phyloP scores from a whole-genome alignment of 2,888 invertebrate species.

The Orthonychiurus folsomi region DNA sequence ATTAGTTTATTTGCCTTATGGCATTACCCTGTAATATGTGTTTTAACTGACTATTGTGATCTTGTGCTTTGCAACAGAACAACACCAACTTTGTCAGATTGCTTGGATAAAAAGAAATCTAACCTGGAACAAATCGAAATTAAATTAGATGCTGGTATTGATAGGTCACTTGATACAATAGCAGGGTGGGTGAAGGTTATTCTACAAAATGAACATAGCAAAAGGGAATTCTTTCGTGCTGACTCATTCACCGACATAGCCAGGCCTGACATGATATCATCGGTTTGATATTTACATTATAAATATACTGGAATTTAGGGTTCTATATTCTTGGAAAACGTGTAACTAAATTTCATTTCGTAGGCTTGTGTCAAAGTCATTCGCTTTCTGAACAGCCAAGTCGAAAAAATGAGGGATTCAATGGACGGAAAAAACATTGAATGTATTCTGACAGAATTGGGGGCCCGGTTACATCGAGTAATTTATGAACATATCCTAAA shows the following conservation, averaged over 20 bases:
- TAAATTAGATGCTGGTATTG: constrained; percentile 80
- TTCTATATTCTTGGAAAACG: too few relatives aligned
- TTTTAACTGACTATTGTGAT: not conserved
- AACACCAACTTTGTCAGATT: constrained; percentile 78
- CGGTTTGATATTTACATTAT: constrained; percentile 50
- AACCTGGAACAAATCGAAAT: constrained; percentile 80
- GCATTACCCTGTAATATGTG: constrained; percentile 4
- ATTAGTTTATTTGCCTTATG: constrained; percentile 1
- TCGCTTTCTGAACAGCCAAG: constrained; percentile 66
- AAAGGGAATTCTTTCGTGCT: constrained; percentile 77
- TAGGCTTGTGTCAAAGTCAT: constrained; percentile 78
- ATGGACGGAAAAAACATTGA: constrained; percentile 89
- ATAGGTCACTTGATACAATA: constrained; percentile 66
- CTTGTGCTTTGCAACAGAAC: constrained; percentile 51
- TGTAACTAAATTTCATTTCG: constrained; percentile 31
- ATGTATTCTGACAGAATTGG: constrained; percentile 76
- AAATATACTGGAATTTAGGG: not conserved
- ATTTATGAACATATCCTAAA: constrained; percentile 90
- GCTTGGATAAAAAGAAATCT: constrained; percentile 72
- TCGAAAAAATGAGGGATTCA: constrained; percentile 66
- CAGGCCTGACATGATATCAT: constrained; percentile 60
- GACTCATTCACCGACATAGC: constrained; percentile 64
- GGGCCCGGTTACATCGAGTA: constrained; percentile 81
- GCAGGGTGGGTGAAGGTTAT: constrained; percentile 85
- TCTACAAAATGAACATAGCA: constrained; percentile 86